phyloP scores from a whole-genome alignment of 2,113 vertebrate species.

The Crotalus tigris region DNA sequence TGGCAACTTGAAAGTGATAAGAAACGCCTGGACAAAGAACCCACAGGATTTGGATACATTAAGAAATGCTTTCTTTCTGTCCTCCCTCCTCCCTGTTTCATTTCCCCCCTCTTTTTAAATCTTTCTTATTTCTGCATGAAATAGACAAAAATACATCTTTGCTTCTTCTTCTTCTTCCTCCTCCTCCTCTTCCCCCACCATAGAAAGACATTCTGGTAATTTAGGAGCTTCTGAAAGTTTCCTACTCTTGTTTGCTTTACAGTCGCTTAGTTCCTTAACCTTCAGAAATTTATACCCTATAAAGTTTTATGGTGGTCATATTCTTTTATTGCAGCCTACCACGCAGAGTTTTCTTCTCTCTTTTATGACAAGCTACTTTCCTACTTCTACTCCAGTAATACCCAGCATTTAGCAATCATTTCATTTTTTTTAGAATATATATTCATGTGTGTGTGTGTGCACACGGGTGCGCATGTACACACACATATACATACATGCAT shows the following conservation, averaged over 20 bases:
- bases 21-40: slow-evolving; percentile 73
- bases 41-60: slow-evolving; percentile 60
- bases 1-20: slow-evolving; percentile 65
- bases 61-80: slow-evolving; percentile 21
- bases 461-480: background rate
- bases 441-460: background rate
- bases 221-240: slow-evolving; percentile 78
- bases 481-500: background rate
- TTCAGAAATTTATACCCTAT: slow-evolving; percentile 99
- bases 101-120: no score
- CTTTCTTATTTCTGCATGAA: background rate
- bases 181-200: slow-evolving; percentile 14
- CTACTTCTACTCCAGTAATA: slow-evolving; percentile 25
- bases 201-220: slow-evolving; percentile 63
- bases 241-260: slow-evolving; percentile 90
- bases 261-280: slow-evolving; percentile 98
- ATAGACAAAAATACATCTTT: background rate
- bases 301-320: slow-evolving; percentile 99
- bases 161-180: slow-evolving; percentile 13
- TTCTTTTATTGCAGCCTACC: slow-evolving; percentile 95
- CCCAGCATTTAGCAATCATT: slow-evolving; percentile 43
- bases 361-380: slow-evolving; percentile 50
- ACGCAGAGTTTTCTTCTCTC: slow-evolving; percentile 80
- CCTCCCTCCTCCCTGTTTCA: rapidly evolving
- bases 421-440: slow-evolving; percentile 33